Conservation (phyloP, 2,888 invertebrate species). For the Acanthococcus lagerstroemiae region DNA sequence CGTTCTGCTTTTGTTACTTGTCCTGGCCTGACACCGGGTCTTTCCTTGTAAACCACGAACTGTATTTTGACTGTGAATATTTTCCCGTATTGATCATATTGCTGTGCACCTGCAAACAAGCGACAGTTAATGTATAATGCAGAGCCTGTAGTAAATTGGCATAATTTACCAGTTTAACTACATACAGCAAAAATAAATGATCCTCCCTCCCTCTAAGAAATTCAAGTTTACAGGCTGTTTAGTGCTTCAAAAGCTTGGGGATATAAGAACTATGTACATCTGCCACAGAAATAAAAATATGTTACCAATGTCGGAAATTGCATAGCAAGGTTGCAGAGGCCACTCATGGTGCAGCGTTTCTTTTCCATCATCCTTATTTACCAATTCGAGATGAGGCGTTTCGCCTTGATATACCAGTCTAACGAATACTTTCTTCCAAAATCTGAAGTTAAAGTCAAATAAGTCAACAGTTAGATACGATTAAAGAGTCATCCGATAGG, state of each 20-base stretch:
- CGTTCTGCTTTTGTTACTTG: constrained; percentile 89
- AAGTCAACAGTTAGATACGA: no score
- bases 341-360: constrained; percentile 85
- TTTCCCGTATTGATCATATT: constrained; percentile 97
- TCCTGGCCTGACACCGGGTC: constrained; percentile 90
- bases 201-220: no score
- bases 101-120: constrained; percentile 63
- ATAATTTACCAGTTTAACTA: no score
- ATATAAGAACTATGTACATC: not conserved
- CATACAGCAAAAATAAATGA: no score
- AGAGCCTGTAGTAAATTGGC: no score
- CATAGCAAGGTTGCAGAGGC: constrained; percentile 87
- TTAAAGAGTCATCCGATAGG: no score
- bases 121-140: not conserved
- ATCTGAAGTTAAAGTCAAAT: no score
- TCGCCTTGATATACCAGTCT: constrained; percentile 67
- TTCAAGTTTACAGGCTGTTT: no score
- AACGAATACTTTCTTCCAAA: constrained; percentile 96
- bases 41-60: constrained; percentile 95
- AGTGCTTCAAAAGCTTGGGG: no score
- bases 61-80: constrained; percentile 94
- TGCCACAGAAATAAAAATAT: constrained; percentile 15
- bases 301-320: constrained; percentile 73
- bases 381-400: constrained; percentile 75
- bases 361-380: constrained; percentile 69